Conservation (phyloP, 2,797 vertebrate genomes). For the Neopelma chrysocephalum region DNA sequence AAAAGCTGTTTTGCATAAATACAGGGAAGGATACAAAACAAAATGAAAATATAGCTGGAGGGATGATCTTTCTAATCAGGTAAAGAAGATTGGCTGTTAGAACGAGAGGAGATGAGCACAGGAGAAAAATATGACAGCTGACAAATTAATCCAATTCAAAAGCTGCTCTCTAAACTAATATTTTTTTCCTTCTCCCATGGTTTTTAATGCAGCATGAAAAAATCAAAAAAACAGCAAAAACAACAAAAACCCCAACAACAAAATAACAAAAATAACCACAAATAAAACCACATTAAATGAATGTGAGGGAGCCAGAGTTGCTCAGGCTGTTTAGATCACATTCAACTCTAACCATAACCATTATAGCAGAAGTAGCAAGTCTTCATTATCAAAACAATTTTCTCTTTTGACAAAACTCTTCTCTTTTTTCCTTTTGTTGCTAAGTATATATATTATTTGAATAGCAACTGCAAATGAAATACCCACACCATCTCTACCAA, state of each 20-base stretch:
- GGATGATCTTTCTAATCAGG: not conserved
- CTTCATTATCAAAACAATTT: not conserved
- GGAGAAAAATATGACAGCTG: not conserved
- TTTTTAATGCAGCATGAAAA: not conserved
- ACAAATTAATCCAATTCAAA: constrained; percentile 23
- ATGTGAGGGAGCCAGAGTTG: not conserved
- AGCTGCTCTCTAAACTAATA: not conserved
- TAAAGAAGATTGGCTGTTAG: not conserved
- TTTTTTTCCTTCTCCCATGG: not conserved
- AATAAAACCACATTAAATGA: not conserved
- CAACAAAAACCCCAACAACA: not conserved
- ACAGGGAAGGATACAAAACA: not conserved
- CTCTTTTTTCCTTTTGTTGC: not conserved
- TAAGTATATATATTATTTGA: not conserved
- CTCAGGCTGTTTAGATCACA: not conserved
- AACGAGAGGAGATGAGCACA: not conserved
- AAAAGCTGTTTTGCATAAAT: not conserved
- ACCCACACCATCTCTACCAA: not conserved
- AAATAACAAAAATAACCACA: not conserved
- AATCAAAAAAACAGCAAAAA: not conserved
- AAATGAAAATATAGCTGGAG: not conserved
- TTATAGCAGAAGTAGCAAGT: not conserved
- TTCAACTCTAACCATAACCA: not conserved
- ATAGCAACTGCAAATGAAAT: not conserved
- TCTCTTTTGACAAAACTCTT: not conserved